Conservation (phyloP, 2,113 vertebrate species). For the Mus pahari region DNA sequence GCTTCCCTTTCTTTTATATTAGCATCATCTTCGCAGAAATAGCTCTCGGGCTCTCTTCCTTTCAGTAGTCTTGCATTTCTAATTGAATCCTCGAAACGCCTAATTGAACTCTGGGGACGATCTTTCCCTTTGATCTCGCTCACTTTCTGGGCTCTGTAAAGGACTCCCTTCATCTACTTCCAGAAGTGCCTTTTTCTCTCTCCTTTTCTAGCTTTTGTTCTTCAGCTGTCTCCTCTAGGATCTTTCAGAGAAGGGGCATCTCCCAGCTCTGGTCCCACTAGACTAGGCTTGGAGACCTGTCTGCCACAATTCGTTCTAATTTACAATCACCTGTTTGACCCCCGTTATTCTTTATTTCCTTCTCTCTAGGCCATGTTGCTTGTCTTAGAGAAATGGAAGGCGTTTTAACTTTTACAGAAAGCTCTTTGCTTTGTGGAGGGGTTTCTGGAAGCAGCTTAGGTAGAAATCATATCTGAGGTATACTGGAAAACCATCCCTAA, state of each 20-base stretch:
- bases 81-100: constrained; percentile 13
- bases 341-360: constrained; percentile 32
- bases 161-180: constrained; percentile 24
- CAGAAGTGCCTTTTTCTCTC: constrained; percentile 33
- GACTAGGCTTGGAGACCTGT: background rate
- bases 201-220: constrained; percentile 31
- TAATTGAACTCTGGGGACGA: constrained; percentile 36
- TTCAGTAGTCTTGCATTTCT: constrained; percentile 62
- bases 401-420: constrained; percentile 68
- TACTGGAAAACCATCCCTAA: constrained; percentile 47
- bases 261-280: background rate
- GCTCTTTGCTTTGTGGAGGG: constrained; percentile 69
- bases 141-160: background rate
- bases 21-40: constrained; percentile 45
- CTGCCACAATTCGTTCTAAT: background rate
- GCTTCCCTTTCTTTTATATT: constrained; percentile 66
- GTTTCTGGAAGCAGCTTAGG: constrained; percentile 67
- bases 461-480: constrained; percentile 42
- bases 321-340: background rate
- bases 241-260: background rate
- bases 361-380: constrained; percentile 25
- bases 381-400: constrained; percentile 59
- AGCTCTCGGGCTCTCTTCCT: constrained; percentile 59
- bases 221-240: constrained; percentile 32
- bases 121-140: constrained; percentile 61